Base-by-base conservation (phyloP, 2,113 vertebrate species). In the Syngnathoides biaculeatus region DNA sequence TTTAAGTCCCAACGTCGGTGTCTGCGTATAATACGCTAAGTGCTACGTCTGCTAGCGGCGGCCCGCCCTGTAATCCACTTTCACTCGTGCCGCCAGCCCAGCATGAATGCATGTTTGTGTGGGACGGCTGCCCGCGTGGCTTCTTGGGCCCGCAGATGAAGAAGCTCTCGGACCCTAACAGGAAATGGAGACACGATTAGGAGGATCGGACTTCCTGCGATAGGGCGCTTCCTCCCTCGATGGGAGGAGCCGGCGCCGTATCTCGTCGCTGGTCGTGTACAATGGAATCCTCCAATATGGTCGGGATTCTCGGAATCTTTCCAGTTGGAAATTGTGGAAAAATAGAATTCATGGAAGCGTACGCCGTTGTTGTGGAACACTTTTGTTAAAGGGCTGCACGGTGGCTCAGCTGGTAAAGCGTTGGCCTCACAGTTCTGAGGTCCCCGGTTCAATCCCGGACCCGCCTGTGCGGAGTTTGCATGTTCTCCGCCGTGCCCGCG, bases 161-260 rank as follows among this genome's bases (percentile, higher is more conserved):
- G 75, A 52, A 48, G 67, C 75, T 73, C 67, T 2, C 65, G 72
- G 52, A 66, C 19, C 65, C 65, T 57, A 74, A 80, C 80, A 86
- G 89, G 90, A 91, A 89, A 79, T 42, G 0, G 45, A 67, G 70
- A 30, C 2, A 10, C 22, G 76, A 86, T 90, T 87, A 89, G 80
- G 68, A 73, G 77, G 82, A 85, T 83, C 80, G 85, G 84, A 86
- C 83, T 89, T 90, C 85, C 88, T 85, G 80, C 53, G 84, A 91
- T 90, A 88, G 69, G 68, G 81, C 66, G 65, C 74, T 89, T 87
- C 88, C 88, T 79, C 77, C 86, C 75, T 63, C 78, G 83, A 81
- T 72, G 55, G 75, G 75, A 73, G 79, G 83, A 85, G 65, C 75
- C 62, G 40, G n/a, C 69, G 59, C 56, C 71, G 79, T 85, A 81